Conservation (phyloP, 2,888 invertebrate species). For the Phalera bucephala region DNA sequence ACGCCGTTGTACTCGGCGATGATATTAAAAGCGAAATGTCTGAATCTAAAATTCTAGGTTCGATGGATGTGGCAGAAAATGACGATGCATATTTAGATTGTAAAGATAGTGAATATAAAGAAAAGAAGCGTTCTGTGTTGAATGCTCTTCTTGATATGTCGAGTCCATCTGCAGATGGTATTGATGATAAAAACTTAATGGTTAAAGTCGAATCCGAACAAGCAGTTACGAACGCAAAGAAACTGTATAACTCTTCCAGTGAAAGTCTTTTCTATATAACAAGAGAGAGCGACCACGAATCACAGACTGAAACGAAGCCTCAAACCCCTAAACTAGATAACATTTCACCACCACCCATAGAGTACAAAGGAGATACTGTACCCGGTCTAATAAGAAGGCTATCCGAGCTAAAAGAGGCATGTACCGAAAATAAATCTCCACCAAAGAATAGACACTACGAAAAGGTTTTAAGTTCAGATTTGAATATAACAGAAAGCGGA, state of each 20-base stretch:
- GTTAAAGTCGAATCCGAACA: conserved; percentile 13
- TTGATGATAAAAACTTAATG: conserved; percentile 28
- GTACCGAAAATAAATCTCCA: conserved; percentile 5
- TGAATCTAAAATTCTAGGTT: neutral
- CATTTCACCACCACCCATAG: conserved; percentile 15
- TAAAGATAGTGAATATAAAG: neutral
- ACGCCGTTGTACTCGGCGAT: conserved; percentile 1
- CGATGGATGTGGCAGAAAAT: neutral
- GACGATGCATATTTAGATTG: neutral
- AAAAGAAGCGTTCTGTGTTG: conserved; percentile 42
- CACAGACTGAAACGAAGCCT: conserved; percentile 13
- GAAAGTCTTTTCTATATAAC: conserved; percentile 45
- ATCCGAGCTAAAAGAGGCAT: conserved; percentile 19
- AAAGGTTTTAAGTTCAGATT: conserved; percentile 26
- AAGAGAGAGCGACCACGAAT: conserved; percentile 35
- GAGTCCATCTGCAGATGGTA: conserved; percentile 19
- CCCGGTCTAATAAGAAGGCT: conserved; percentile 26
- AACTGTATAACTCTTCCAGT: conserved; percentile 18
- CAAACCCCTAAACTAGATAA: conserved; percentile 5
- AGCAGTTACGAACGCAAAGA: conserved; percentile 1
- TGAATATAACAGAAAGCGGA: conserved; percentile 13
- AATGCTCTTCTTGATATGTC: conserved; percentile 56
- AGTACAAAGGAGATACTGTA: conserved; percentile 20
- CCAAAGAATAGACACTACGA: conserved; percentile 31
- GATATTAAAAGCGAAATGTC: conserved; percentile 8